phyloP scores from a whole-genome alignment of 2,888 invertebrate species.

The Alviniconcha strummeri region DNA sequence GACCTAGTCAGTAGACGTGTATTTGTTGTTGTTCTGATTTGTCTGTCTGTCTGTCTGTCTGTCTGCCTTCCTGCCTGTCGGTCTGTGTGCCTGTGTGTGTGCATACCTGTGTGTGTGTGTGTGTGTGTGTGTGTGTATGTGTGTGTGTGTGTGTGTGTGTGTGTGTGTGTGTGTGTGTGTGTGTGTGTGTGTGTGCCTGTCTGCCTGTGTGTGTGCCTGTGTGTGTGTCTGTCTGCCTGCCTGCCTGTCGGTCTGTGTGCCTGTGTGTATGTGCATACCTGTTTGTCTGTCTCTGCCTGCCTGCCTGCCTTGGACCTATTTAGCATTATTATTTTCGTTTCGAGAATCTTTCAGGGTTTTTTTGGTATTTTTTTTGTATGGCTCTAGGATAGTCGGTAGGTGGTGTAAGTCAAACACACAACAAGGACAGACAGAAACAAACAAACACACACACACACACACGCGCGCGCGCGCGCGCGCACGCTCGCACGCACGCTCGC shows the following conservation, averaged over 20 bases:
- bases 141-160: background rate
- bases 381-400: too few relatives aligned
- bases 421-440: too few relatives aligned
- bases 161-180: background rate
- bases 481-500: too few relatives aligned
- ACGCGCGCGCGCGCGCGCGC: too few relatives aligned
- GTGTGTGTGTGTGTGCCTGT: background rate
- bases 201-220: background rate
- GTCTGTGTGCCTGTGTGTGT: background rate
- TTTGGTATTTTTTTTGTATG: too few relatives aligned
- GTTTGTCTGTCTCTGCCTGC: too few relatives aligned
- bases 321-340: slow-evolving; percentile 97
- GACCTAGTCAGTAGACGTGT: too few relatives aligned
- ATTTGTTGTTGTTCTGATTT: background rate
- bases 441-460: too few relatives aligned
- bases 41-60: background rate
- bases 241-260: background rate
- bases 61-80: background rate
- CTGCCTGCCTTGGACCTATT: slow-evolving; percentile 90
- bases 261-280: background rate
- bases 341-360: slow-evolving; percentile 88
- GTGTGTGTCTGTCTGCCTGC: too few relatives aligned
- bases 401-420: too few relatives aligned
- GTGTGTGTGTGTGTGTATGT: background rate
- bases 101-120: background rate